phyloP scores from a whole-genome alignment of 2,113 vertebrate genomes.

The Larimichthys polyactis region DNA sequence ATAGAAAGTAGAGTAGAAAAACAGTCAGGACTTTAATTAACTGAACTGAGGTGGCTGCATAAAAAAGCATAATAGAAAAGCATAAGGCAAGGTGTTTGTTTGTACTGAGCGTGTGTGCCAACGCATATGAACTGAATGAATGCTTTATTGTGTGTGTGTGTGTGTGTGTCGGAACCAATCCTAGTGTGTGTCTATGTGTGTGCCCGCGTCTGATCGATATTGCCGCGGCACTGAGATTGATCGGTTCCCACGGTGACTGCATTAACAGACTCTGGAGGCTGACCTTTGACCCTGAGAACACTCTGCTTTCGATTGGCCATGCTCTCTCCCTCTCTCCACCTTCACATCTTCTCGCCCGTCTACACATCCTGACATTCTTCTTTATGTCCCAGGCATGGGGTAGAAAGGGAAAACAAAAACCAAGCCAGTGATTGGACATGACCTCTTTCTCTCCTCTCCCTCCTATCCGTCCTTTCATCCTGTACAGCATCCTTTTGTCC shows the following conservation, averaged over 20 bases:
- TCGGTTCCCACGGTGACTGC: constrained; percentile 89
- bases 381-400: constrained; percentile 36
- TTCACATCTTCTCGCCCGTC: constrained; percentile 40
- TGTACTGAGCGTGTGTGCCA: neutral
- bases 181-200: neutral
- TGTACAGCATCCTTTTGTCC: constrained; percentile 19
- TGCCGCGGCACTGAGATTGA: constrained; percentile 91
- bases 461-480: constrained; percentile 27
- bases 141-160: constrained; percentile 35
- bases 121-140: constrained; percentile 37
- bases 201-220: constrained; percentile 87
- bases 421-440: constrained; percentile 58
- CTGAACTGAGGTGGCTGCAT: neutral
- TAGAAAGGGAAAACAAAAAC: constrained; percentile 49
- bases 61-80: neutral
- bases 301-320: constrained; percentile 82
- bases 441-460: constrained; percentile 73
- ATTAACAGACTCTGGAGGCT: constrained; percentile 88
- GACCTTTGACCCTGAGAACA: constrained; percentile 88
- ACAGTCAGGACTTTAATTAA: neutral
- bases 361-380: constrained; percentile 50
- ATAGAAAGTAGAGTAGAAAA: neutral
- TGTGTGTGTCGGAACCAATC: constrained; percentile 1
- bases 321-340: constrained; percentile 74
- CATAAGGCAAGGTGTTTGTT: constrained; percentile 9